These are phyloP conservation scores for Yponomeuta cagnagella DNA, from an alignment of 2,888 invertebrate species.

Conservation along the genomic window DNA sequence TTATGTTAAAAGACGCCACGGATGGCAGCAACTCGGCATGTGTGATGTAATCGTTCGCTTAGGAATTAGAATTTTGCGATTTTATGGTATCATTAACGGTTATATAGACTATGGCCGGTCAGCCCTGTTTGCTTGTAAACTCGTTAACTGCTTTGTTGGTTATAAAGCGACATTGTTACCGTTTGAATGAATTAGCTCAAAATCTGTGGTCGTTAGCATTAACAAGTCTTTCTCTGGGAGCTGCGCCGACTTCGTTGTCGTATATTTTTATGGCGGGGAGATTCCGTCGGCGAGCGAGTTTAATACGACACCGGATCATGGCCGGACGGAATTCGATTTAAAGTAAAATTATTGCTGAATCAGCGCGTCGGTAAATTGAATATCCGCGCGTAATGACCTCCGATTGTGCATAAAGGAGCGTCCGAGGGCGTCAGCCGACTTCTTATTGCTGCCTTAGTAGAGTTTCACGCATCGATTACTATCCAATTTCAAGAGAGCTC, in stretches of 20 bases:
- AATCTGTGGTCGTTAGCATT: conserved; percentile 1
- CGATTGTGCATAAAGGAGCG: conserved; percentile 55
- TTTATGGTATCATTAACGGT: conserved; percentile 13
- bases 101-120: conserved; percentile 6
- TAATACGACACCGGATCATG: conserved; percentile 10
- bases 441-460: conserved; percentile 50
- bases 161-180: conserved; percentile 10
- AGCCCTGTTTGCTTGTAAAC: conserved; percentile 12
- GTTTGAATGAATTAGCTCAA: conserved; percentile 8
- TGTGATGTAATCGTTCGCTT: conserved; percentile 26
- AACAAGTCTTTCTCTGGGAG: neutral
- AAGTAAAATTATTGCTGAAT: conserved; percentile 38
- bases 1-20: conserved; percentile 45
- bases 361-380: conserved; percentile 61
- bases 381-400: conserved; percentile 59
- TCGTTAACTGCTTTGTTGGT: conserved; percentile 8
- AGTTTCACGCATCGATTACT: conserved; percentile 69
- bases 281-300: conserved; percentile 1
- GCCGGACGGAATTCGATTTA: conserved; percentile 16
- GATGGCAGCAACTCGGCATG: conserved; percentile 28
- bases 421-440: conserved; percentile 45
- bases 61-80: conserved; percentile 6
- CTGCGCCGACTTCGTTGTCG: neutral
- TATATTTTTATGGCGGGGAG: neutral
- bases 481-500: conserved; percentile 63